Evolutionary conservation across 2,888 invertebrate species (phyloP), one percentile per base, ranked within the genome.

Genomic region (Crocallis elinguaria): DNA sequence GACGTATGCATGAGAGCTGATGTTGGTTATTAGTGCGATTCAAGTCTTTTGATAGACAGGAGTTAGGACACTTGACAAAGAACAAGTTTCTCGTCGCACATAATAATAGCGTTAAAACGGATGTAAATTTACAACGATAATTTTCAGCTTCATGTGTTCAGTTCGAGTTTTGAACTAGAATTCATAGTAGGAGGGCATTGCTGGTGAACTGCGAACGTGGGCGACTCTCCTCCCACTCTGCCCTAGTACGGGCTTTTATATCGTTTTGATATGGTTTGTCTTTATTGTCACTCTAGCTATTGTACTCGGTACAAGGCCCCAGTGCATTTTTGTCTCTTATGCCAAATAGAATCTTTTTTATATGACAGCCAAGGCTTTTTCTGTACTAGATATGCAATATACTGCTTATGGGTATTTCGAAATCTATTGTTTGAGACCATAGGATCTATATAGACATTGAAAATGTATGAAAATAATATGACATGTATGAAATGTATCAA

Each of bases 171-270:
- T 12, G n/a, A 33, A 11, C n/a, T 17, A 17, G 14, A 36, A 13
- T 21, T 9, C 23, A 16, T 52, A 33, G 51, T 52, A 41, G 7
- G 36, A 16, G 39, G 36, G 38, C 44, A 49, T 48, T 35, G 53
- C 23, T 21, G 21, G 38, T 8, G 11, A 23, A 39, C 39, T 25
- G 36, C 14, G 38, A 19, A 9, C 32, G 46, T 50, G 38, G 56
- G 56, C 38, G 43, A 37, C 1, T 37, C 12, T 17, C 43, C 17
- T 13, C 56, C 38, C 67, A 67, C 62, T 41, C 55, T 37, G 60
- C 57, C 60, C 61, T 53, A 36, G 52, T 61, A 67, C 39, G 54
- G 59, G 44, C 46, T 69, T 70, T 71, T 71, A 66, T 69, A 57
- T 59, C 36, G 64, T 64, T 71, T 67, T 60, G 59, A 57, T 60